Conservation (phyloP, 2,113 vertebrate genomes). For the Oxygymnocypris stewartii region DNA sequence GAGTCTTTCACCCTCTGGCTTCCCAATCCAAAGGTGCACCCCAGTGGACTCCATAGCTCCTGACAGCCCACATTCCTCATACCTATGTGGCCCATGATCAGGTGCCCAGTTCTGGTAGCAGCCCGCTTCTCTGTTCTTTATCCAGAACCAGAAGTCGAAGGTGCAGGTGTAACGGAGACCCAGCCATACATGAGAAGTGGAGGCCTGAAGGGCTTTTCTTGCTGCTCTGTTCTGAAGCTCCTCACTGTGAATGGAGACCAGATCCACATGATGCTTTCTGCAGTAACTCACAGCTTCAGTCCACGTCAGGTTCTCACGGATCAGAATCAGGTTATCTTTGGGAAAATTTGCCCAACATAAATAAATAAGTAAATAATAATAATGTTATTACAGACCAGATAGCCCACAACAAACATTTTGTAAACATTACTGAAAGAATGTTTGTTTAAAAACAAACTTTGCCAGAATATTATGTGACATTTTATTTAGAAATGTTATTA, state of each 20-base stretch:
- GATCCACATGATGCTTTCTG: constrained; percentile 62
- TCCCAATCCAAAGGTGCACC: neutral
- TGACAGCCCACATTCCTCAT: constrained; percentile 52
- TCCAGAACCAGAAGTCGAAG: constrained; percentile 72
- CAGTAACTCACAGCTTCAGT: constrained; percentile 68
- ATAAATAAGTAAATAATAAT: neutral
- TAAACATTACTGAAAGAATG: neutral
- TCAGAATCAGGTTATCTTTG: constrained; percentile 62
- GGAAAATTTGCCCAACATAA: neutral
- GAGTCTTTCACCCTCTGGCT: neutral
- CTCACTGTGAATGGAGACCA: constrained; percentile 59
- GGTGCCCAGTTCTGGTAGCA: constrained; percentile 70
- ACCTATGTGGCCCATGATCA: constrained; percentile 54
- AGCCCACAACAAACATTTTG: neutral
- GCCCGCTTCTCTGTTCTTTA: constrained; percentile 20
- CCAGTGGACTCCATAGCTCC: neutral
- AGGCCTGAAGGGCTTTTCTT: constrained; percentile 51
- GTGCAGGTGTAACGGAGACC: constrained; percentile 66
- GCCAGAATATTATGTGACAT: too few relatives aligned
- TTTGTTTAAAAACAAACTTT: neutral
- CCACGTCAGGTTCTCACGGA: constrained; percentile 69
- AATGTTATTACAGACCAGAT: neutral
- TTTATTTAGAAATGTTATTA: too few relatives aligned
- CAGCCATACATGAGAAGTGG: constrained; percentile 65
- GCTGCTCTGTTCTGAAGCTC: constrained; percentile 58